phyloP scores from a whole-genome alignment of 2,113 vertebrate species.

The Mesocricetus auratus region DNA sequence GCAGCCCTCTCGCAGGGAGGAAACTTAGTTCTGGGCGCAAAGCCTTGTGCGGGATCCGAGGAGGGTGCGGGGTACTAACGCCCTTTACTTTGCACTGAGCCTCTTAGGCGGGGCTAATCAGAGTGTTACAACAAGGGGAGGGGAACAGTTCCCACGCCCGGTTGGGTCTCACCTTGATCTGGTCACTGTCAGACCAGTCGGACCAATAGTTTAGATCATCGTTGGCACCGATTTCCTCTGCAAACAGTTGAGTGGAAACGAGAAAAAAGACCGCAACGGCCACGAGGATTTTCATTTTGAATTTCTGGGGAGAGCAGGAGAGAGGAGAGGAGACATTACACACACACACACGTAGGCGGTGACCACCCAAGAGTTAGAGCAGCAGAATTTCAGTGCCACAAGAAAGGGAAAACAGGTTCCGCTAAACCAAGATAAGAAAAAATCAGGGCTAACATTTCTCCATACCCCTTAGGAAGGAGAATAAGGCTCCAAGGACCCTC shows the following conservation, averaged over 20 bases:
- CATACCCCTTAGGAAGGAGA: not conserved
- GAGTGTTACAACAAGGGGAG: not conserved
- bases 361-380: not conserved
- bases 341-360: not conserved
- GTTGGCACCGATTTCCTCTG: constrained; percentile 88
- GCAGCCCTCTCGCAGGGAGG: not conserved
- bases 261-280: constrained; percentile 89
- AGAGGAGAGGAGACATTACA: not conserved
- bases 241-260: constrained; percentile 88
- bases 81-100: not conserved
- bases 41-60: not conserved
- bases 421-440: not conserved
- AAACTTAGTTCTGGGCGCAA: not conserved
- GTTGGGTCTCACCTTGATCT: constrained; percentile 89
- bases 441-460: not conserved
- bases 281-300: constrained; percentile 91
- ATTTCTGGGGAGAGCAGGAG: constrained; percentile 24
- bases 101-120: not conserved
- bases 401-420: not conserved
- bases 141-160: not conserved
- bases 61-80: too few relatives aligned
- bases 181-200: constrained; percentile 90
- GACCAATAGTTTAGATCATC: constrained; percentile 91
- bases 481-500: not conserved
- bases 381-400: not conserved